These are phyloP conservation scores for Tamias sibiricus DNA, from an alignment of 2,113 vertebrate species.

Conservation along the genomic window DNA sequence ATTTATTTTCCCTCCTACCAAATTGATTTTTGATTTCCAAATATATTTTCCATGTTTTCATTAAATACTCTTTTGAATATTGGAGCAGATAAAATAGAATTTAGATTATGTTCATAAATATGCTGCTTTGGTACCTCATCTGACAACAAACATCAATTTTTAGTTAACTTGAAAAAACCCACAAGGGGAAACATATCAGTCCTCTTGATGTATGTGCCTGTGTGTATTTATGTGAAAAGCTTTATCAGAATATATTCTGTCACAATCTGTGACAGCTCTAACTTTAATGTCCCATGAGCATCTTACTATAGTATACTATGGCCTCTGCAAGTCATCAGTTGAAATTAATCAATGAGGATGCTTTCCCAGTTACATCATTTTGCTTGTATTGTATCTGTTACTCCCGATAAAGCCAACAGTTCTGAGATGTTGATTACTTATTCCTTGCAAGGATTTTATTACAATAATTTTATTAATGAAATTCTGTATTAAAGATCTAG, in stretches of 20 bases:
- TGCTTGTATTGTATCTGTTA: background rate
- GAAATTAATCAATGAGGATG: background rate
- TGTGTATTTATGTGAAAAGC: constrained; percentile 2
- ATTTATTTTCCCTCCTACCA: background rate
- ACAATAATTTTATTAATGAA: background rate
- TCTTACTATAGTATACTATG: background rate
- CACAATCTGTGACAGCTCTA: background rate
- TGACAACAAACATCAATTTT: constrained; percentile 42
- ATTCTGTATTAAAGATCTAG: background rate
- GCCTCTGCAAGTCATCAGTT: background rate
- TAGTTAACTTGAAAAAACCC: constrained; percentile 19
- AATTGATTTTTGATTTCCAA: background rate
- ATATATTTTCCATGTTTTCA: background rate
- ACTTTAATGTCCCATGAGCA: background rate
- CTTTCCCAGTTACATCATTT: background rate
- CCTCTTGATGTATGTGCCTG: background rate
- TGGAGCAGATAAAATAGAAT: constrained; percentile 23
- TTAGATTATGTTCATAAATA: background rate
- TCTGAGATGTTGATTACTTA: background rate
- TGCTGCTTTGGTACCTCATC: background rate
- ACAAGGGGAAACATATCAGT: background rate
- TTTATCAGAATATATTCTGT: background rate
- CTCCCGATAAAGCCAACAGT: background rate
- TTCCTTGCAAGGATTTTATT: background rate
- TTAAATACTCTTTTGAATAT: constrained; percentile 19